A percentile compares a stretch with the other conserved stretches of the same genome.
These are phyloP conservation scores for Ophonus ardosiacus DNA, from an alignment of 2,888 invertebrate genomes.

Conservation along the genomic window DNA sequence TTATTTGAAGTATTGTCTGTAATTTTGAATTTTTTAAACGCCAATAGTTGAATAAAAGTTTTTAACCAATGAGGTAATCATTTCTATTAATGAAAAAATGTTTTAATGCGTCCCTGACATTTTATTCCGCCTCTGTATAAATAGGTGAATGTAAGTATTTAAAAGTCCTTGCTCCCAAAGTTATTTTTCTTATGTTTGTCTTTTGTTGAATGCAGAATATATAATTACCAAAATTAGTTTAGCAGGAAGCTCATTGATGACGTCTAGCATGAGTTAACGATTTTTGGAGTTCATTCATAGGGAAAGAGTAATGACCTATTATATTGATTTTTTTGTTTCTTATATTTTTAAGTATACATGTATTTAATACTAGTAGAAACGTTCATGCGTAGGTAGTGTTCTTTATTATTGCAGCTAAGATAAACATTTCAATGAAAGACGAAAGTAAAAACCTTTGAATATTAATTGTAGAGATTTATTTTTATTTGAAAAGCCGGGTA, in stretches of 20 bases:
- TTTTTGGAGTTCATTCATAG: slow-evolving; percentile 56
- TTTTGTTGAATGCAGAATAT: slow-evolving; percentile 3
- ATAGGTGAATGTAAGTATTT: slow-evolving; percentile 55
- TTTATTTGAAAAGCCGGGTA: neutral
- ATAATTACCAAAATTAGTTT: slow-evolving; percentile 30
- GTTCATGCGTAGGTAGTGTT: slow-evolving; percentile 20
- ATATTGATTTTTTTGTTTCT: slow-evolving; percentile 47
- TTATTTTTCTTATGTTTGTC: slow-evolving; percentile 42
- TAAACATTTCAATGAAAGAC: slow-evolving; percentile 46
- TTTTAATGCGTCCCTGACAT: slow-evolving; percentile 57
- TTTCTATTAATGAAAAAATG: slow-evolving; percentile 43
- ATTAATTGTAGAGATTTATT: slow-evolving; percentile 8
- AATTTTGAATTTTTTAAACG: slow-evolving; percentile 56
- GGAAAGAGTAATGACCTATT: slow-evolving; percentile 52
- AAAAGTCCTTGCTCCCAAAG: slow-evolving; percentile 57
- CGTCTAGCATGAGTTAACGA: slow-evolving; percentile 54
- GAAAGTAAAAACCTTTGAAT: slow-evolving; percentile 32
- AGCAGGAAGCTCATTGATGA: slow-evolving; percentile 47
- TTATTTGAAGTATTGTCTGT: slow-evolving; percentile 52
- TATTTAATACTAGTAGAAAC: slow-evolving; percentile 16
- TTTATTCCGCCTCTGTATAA: slow-evolving; percentile 48
- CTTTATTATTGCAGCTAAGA: slow-evolving; percentile 44
- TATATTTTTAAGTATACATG: slow-evolving; percentile 4
- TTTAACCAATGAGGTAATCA: slow-evolving; percentile 41
- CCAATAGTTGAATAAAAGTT: slow-evolving; percentile 54